A percentile compares a stretch with the other conserved stretches of the same genome.
phyloP scores from a whole-genome alignment of 1,140 invertebrate species.

The Solenopsis fugax region DNA sequence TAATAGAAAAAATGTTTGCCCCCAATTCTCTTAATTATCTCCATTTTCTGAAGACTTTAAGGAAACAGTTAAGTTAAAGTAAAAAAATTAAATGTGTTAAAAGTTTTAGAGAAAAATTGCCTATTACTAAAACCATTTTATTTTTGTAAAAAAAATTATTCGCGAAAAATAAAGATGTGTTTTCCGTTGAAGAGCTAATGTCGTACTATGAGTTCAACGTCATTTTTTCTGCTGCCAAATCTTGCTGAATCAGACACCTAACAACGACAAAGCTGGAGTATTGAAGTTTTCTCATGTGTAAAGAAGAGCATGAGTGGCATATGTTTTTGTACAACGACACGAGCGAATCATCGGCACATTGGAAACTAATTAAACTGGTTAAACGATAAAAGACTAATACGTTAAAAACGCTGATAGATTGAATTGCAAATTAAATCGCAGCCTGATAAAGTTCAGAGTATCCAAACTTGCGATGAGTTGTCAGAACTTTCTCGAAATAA shows the following conservation, averaged over 20 bases:
- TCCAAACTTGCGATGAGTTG: neutral
- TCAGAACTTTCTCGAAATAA: neutral
- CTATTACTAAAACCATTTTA: neutral
- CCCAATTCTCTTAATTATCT: neutral
- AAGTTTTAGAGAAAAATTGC: neutral
- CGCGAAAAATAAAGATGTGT: neutral
- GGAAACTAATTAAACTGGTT: conserved; percentile 26
- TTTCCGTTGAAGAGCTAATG: neutral
- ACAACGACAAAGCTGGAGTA: neutral
- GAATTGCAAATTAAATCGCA: neutral
- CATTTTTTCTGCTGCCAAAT: neutral
- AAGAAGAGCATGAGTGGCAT: conserved; percentile 17
- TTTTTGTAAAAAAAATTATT: neutral
- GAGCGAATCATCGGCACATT: neutral
- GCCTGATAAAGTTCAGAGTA: neutral
- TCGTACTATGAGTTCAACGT: neutral
- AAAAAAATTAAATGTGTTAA: neutral
- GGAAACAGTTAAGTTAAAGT: neutral
- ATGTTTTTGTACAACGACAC: neutral
- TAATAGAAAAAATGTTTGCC: neutral
- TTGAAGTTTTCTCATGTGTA: neutral
- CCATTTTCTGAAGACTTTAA: neutral
- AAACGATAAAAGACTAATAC: neutral
- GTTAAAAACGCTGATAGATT: neutral
- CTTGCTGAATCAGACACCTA: conserved; percentile 17